A percentile compares a stretch with the other conserved stretches of the same genome.
phyloP scores from a whole-genome alignment of 37 sponge, comb jelly and placozoan genomes.

The Tethya wilhelma region DNA sequence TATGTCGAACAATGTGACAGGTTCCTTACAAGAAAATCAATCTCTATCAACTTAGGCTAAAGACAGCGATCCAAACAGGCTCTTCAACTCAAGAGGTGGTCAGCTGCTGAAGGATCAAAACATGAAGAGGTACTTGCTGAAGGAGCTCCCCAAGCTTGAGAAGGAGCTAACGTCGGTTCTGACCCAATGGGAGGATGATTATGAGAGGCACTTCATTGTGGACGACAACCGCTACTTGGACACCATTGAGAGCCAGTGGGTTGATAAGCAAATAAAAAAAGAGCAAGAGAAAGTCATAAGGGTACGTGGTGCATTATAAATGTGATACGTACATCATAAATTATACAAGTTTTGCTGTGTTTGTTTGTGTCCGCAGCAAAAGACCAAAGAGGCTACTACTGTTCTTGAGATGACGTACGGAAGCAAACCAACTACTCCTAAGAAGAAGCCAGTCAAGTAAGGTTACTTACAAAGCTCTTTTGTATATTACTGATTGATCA shows the following conservation, averaged over 20 bases:
- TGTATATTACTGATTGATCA: not conserved
- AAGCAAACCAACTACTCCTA: slow-evolving; percentile 65
- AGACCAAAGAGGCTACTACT: slow-evolving; percentile 54
- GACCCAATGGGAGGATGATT: slow-evolving; percentile 70
- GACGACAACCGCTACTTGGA: slow-evolving; percentile 69
- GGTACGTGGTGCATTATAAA: slow-evolving; percentile 9
- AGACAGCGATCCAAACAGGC: slow-evolving; percentile 70
- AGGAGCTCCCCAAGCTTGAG: slow-evolving; percentile 83
- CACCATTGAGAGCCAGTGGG: slow-evolving; percentile 62
- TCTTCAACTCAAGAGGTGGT: slow-evolving; percentile 82
- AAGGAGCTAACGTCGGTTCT: slow-evolving; percentile 49
- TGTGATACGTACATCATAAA: not conserved
- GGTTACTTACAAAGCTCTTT: not conserved
- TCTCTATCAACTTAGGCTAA: slow-evolving; percentile 17
- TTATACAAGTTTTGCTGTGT: not conserved
- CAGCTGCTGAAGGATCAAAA: slow-evolving; percentile 85
- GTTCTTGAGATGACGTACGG: slow-evolving; percentile 79
- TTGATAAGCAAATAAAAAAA: slow-evolving; percentile 38
- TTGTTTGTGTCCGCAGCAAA: slow-evolving; percentile 49
- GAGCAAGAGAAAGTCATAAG: slow-evolving; percentile 59
- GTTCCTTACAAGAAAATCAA: too few species aligned
- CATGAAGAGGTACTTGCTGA: slow-evolving; percentile 57
- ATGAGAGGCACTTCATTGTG: slow-evolving; percentile 55
- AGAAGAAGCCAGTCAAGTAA: slow-evolving; percentile 30
- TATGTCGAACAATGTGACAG: too few species aligned